Percentiles rank a stretch among this genome's conserved stretches.
These are phyloP conservation scores for Drosophila elegans DNA, from an alignment of 1,140 invertebrate genomes.

Conservation along the genomic window DNA sequence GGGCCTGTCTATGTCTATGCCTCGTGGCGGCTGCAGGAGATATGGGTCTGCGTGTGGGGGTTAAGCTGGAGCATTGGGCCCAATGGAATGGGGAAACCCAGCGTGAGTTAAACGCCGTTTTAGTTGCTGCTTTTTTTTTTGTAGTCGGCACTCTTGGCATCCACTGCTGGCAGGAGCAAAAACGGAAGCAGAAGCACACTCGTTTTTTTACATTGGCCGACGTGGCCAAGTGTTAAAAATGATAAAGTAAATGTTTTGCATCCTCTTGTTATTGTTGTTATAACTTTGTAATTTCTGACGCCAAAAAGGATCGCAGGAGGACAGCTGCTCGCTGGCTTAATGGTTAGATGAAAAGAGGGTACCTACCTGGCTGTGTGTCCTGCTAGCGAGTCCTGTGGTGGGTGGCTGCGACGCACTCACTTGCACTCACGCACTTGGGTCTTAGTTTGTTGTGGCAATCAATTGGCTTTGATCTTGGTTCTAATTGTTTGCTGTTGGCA, in stretches of 20 bases:
- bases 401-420: neutral
- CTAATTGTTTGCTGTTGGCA: neutral
- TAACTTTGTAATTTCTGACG: constrained; percentile 77
- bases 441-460: constrained; percentile 11
- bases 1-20: constrained; percentile 39
- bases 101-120: constrained; percentile 70
- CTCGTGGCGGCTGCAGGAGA: constrained; percentile 26
- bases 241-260: constrained; percentile 78
- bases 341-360: neutral
- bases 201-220: neutral
- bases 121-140: constrained; percentile 58
- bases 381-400: constrained; percentile 4
- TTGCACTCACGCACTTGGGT: constrained; percentile 8
- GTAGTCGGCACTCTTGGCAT: constrained; percentile 3
- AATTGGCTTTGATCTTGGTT: constrained; percentile 5
- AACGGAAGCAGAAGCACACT: constrained; percentile 1
- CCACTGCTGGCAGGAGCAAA: constrained; percentile 11
- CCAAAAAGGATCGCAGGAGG: constrained; percentile 6
- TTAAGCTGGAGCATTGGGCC: neutral
- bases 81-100: neutral
- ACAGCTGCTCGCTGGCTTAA: neutral
- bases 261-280: constrained; percentile 70
- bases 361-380: constrained; percentile 25
- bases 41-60: too few species aligned
- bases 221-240: constrained; percentile 68